Evolutionary conservation across 2,888 invertebrate species (phyloP), one percentile per base, ranked within the genome.

Genomic region (Cloeon dipterum): DNA sequence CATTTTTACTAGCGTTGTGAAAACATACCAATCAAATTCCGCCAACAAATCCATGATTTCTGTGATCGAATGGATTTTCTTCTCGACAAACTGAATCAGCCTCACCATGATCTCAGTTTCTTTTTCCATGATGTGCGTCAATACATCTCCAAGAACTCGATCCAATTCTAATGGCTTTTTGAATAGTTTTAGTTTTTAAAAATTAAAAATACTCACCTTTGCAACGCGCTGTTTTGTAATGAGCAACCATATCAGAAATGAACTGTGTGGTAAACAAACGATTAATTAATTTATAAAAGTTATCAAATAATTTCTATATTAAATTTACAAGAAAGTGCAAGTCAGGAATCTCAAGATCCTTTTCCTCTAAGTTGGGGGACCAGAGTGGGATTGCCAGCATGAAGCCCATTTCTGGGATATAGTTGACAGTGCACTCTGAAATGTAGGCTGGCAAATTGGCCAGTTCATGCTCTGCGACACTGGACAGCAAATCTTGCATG

Each of bases 111-210:
- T 76, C 39, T 70, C 61, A 3, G 74, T 74, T 58, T 89, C 85
- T 45, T 75, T 72, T 40, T 78, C 76, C 46, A 71, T 68, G 47
- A 88, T 82, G 50, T 77, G 75, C 10, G 73, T 66, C 48, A 75
- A 69, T 25, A 77, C 70, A 55, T 86, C 79, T 25, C 86, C 86
- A 41, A 85, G 61, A 44, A 70, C 60, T 41, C 62, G 56, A 53
- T 89, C 86, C 46, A 88, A 51, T 51, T 82, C 81, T 70, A 52
- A 23, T n/a, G n/a, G n/a, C n/a, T n/a, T n/a, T n/a, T n/a, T n/a
- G n/a, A n/a, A n/a, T n/a, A n/a, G n/a, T n/a, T n/a, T n/a, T n/a
- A n/a, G n/a, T n/a, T n/a, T n/a, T n/a, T n/a, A n/a, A n/a, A n/a
- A n/a, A n/a, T n/a, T 10, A 23, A 23, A 23, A 23, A 23, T 19